Base-by-base conservation (phyloP, 2,888 invertebrate genomes). In the Dyspetes luteomarginatus region DNA sequence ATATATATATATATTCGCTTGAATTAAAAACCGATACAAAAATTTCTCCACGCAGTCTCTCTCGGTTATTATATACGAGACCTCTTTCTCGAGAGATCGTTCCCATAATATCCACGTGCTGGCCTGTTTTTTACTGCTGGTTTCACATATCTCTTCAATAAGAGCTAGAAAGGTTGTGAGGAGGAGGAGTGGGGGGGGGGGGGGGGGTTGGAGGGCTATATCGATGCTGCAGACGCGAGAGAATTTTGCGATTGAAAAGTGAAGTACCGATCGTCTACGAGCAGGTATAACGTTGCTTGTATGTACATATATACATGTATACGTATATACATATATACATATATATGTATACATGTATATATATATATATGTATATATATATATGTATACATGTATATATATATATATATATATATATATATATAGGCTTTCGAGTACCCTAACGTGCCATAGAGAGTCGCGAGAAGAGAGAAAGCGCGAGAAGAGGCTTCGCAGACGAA, bases 201-300 rank as follows among this genome's bases (percentile, higher is more conserved):
- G 36, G 36, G 15, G 4, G 48, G 48, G 17, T 69, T 7, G 24
- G 22, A n/a, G 60, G 43, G 15, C 60, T 48, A 22, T 24, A 72
- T 64, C 72, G 72, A 72, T 78, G 24, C 55, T 55, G 68, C 62
- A 55, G 45, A 67, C 60, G 60, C 67, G 78, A 45, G 68, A 74
- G 55, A 74, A 79, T 79, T 79, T 75, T 28, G 30, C 74, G 62
- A 79, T 79, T 79, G 69, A 75, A 75, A 75, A 79, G 48, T 79
- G 43, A 69, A 75, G 68, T 56, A 50, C 43, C 60, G 62, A 74
- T 62, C 52, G 64, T 15, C 19, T 7, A 28, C 28, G 28, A 56
- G 56, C 30, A 12, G 24, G n/a, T 26, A 52, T 52, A 24, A 45
- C 9, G 4, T 24, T n/a, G n/a, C n/a, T n/a, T n/a, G n/a, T n/a